Conservation (phyloP, 2,888 invertebrate genomes). For the Mystacides longicornis region DNA sequence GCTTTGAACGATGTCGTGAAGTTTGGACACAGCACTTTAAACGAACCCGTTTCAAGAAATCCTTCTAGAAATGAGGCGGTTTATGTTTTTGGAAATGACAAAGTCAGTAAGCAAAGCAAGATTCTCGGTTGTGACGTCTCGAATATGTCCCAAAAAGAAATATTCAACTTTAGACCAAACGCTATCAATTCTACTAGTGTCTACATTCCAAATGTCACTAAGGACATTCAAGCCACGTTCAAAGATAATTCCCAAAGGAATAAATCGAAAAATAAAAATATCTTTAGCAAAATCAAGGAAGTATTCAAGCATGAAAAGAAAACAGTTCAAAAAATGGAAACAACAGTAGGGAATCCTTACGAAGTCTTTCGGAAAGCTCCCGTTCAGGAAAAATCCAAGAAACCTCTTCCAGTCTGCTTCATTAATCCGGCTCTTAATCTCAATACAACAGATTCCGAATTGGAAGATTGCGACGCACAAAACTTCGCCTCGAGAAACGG, state of each 20-base stretch:
- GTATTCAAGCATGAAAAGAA: slow-evolving; percentile 42
- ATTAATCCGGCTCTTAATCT: slow-evolving; percentile 43
- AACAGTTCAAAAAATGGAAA: slow-evolving; percentile 29
- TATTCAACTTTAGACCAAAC: slow-evolving; percentile 29
- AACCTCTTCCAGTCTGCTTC: slow-evolving; percentile 34
- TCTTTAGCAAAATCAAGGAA: slow-evolving; percentile 42
- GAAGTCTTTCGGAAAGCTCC: slow-evolving; percentile 41
- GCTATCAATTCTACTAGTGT: slow-evolving; percentile 24
- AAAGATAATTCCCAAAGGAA: slow-evolving; percentile 9
- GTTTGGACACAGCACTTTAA: slow-evolving; percentile 15
- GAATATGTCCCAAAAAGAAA: slow-evolving; percentile 40
- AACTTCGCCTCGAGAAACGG: slow-evolving; percentile 13
- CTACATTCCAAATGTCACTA: slow-evolving; percentile 7
- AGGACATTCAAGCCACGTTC: slow-evolving; percentile 11
- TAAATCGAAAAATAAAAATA: slow-evolving; percentile 30
- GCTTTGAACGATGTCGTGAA: slow-evolving; percentile 10
- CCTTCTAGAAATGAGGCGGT: slow-evolving; percentile 7
- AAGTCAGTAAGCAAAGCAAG: slow-evolving; percentile 44
- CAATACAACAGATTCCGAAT: slow-evolving; percentile 40
- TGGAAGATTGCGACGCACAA: slow-evolving; percentile 37
- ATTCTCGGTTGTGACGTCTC: slow-evolving; percentile 45
- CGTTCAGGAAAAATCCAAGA: slow-evolving; percentile 33
- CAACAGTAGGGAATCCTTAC: slow-evolving; percentile 39
- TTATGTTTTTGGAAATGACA: slow-evolving; percentile 15
- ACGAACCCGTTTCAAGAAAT: slow-evolving; percentile 7